Base-by-base conservation (phyloP, 1,140 invertebrate species). In the Panagrolaimus sp. region DNA sequence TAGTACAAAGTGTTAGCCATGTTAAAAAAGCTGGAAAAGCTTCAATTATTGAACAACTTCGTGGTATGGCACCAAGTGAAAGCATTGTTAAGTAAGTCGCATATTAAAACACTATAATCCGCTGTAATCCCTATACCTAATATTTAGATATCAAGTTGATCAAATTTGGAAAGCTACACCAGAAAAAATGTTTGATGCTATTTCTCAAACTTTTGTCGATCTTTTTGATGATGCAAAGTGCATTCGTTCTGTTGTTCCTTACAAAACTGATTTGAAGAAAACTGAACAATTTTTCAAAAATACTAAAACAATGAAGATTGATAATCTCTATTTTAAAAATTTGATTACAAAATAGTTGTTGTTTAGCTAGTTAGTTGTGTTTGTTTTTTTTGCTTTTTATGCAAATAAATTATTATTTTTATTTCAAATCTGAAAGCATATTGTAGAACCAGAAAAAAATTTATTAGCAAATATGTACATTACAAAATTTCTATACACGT, bases 1-100 rank as follows among this genome's bases (percentile, higher is more conserved):
- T 92, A 9, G 90, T 93, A 67, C 88, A 90, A 70, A 84, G 87
- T 70, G 90, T 92, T 82, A 89, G 91, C 74, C 90, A 88, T 66
- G 87, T 92, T 1, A 87, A 89, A 0, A 87, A 89, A 77, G 86
- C 89, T 1, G 88, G 91, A 1, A 77, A 83, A 14, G 87, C 90
- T 68, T 91, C 90, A 0, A 82, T 93, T 9, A 78, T 89, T 5
- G 88, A 87, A 44, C 90, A 90, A 79, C 88, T 91, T 69, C 87
- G 88, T 8, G 25, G 25, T 5, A 23, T 72, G 11, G 16, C 31
- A 16, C 20, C 20, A 4, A 27, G 27, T 57, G 51, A 25, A 20
- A 27, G 27, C 13, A 20, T 20, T 16, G 27, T 57, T 16, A 20
- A 57, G 51, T 57, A 23, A 23, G 9, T 57, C 1, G 7, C 11